A percentile compares a stretch with the other conserved stretches of the same genome.
phyloP scores from a whole-genome alignment of 2,797 vertebrate genomes.

The Anniella stebbinsi region DNA sequence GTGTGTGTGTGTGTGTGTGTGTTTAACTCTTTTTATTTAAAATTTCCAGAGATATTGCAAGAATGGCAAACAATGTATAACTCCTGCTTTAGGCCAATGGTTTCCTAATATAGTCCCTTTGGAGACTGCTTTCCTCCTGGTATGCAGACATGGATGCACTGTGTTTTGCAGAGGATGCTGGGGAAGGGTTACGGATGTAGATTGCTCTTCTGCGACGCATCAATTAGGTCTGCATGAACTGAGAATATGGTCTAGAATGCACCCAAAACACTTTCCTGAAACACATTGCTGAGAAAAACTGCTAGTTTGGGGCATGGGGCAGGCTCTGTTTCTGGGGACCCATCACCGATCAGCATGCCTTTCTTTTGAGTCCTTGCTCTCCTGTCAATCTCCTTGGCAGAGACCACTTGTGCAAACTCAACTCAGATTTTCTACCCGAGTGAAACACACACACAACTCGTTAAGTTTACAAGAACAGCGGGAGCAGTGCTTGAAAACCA shows the following conservation, averaged over 20 bases:
- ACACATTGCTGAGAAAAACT: neutral
- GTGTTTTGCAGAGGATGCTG: neutral
- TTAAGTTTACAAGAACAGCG: too few species aligned
- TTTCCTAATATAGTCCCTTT: neutral
- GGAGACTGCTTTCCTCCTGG: neutral
- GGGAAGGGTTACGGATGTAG: neutral
- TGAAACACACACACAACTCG: too few species aligned
- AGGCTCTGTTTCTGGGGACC: too few species aligned
- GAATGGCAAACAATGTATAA: neutral
- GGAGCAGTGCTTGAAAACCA: neutral
- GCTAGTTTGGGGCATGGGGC: too few species aligned
- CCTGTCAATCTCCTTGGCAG: too few species aligned
- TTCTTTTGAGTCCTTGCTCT: too few species aligned
- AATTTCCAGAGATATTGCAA: too few species aligned
- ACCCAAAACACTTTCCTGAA: neutral
- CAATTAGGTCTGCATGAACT: neutral
- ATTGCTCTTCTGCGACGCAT: neutral
- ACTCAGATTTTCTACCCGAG: too few species aligned
- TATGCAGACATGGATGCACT: too few species aligned
- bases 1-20: too few species aligned
- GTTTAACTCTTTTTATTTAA: neutral
- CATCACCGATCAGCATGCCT: too few species aligned
- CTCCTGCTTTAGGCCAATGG: neutral
- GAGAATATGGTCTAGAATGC: neutral
- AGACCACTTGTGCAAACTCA: too few species aligned